Base-by-base conservation (phyloP, 2,113 vertebrate species). In the Scolopax mira region DNA sequence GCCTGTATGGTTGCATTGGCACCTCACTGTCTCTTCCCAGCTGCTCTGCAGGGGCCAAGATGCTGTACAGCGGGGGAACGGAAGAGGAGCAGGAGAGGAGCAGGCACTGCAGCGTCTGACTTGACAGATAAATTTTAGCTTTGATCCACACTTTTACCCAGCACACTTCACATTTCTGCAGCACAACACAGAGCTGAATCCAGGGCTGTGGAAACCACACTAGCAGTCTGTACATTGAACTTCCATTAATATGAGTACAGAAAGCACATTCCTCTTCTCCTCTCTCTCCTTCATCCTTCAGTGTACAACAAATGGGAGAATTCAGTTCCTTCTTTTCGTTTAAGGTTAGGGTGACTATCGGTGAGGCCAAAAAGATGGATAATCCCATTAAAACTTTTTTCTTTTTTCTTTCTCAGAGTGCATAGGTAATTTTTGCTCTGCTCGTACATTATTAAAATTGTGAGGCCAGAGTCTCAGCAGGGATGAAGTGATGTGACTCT, bases 1-100 rank as follows among this genome's bases (percentile, higher is more conserved):
- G 30, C 1, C 1, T 13, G 2, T n/a, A 7, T 8, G 16, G 6
- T 4, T 70, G 12, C 2, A 1, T 24, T 61, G 41, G 44, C 41
- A 70, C 33, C 48, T 89, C 2, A 0, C 31, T 71, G 39, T 14
- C 21, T 39, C 72, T 87, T 30, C 22, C 23, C 1, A 3, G 16
- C 16, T 46, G 37, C 77, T 65, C 33, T 7, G 13, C 13, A 28
- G 14, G 17, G 15, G n/a, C 5, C 16, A 52, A 27, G 55, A 58
- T 35, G 13, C 11, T 2, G 3, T 13, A 18, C 2, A 39, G 46
- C 2, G 6, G 18, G 52, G 28, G 28, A 27, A n/a, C 2, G 30
- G 54, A 69, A 61, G 28, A 65, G 10, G 41, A 93, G 13, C 24
- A 52, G 11, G 10, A 30, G 25, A 58, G 17, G 41, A 61, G 49